Evolutionary conservation across 2,113 vertebrate species (phyloP).

Genomic region (Sitta europaea): DNA sequence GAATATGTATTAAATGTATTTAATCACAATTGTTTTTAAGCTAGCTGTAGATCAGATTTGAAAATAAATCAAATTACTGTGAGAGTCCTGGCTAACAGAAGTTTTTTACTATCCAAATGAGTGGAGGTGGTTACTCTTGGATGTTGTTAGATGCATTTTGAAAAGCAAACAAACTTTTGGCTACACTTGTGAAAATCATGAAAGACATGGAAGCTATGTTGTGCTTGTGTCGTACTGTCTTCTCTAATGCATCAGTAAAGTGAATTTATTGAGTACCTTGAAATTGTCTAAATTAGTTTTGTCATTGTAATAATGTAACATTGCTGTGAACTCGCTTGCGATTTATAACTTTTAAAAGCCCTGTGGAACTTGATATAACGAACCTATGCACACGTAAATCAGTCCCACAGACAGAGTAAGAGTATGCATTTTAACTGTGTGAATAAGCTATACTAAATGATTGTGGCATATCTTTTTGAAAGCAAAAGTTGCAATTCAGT

Average conservation of each 20-base stretch:
- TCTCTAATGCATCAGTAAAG: conserved; percentile 78
- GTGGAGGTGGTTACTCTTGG: background rate
- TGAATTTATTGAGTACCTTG: conserved; percentile 83
- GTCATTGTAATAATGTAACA: background rate
- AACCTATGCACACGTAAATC: background rate
- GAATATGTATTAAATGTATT: background rate
- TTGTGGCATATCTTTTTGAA: background rate
- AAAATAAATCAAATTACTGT: background rate
- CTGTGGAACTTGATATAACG: background rate
- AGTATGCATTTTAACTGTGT: background rate
- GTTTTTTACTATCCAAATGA: background rate
- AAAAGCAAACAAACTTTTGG: background rate
- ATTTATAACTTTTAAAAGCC: background rate
- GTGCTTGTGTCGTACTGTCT: conserved; percentile 55
- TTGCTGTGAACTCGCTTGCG: background rate
- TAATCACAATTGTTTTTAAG: background rate
- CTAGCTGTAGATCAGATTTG: background rate
- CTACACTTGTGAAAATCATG: background rate
- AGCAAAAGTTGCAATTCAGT: background rate
- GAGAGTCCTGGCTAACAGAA: background rate
- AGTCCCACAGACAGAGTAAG: background rate
- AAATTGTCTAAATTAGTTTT: conserved; percentile 79
- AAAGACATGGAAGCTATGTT: background rate
- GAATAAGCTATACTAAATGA: background rate
- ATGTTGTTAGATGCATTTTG: background rate